phyloP scores from a whole-genome alignment of 2,888 invertebrate species.

The Spatulosminthurus flaviceps region DNA sequence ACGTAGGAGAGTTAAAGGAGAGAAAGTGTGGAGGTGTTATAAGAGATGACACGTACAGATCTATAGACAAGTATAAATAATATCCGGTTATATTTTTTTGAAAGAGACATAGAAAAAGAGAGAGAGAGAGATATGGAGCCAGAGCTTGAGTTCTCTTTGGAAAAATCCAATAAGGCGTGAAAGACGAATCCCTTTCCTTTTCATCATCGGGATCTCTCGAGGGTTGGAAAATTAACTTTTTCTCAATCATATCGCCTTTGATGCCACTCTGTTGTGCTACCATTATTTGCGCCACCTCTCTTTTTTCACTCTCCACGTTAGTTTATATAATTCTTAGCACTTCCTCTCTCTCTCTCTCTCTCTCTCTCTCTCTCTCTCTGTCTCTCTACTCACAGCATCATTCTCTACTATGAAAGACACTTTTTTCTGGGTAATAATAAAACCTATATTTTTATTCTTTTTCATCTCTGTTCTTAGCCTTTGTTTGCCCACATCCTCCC shows the following conservation, averaged over 20 bases:
- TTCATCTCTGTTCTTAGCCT: too few relatives aligned
- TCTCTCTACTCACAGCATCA: too few relatives aligned
- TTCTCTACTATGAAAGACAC: too few relatives aligned
- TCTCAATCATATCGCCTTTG: slow-evolving; percentile 60
- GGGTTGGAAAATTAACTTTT: slow-evolving; percentile 62
- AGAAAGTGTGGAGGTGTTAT: too few relatives aligned
- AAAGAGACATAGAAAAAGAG: background rate
- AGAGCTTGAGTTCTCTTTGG: slow-evolving; percentile 26
- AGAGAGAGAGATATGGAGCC: background rate
- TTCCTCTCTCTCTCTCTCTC: slow-evolving; percentile 10
- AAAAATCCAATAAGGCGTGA: slow-evolving; percentile 59
- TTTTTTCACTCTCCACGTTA: background rate
- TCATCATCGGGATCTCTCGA: slow-evolving; percentile 59
- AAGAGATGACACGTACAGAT: background rate
- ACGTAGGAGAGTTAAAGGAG: too few relatives aligned
- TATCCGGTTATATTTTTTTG: slow-evolving; percentile 15
- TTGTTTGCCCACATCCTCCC: too few relatives aligned
- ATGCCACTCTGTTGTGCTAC: slow-evolving; percentile 44
- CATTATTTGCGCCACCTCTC: slow-evolving; percentile 46
- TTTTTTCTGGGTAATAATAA: too few relatives aligned
- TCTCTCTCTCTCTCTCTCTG: slow-evolving; percentile 9
- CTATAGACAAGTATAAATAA: slow-evolving; percentile 7
- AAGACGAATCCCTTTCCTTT: slow-evolving; percentile 57
- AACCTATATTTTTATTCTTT: too few relatives aligned
- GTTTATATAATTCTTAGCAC: background rate